phyloP scores from a whole-genome alignment of 2,113 vertebrate species.

The Rhinolophus ferrumequinum region DNA sequence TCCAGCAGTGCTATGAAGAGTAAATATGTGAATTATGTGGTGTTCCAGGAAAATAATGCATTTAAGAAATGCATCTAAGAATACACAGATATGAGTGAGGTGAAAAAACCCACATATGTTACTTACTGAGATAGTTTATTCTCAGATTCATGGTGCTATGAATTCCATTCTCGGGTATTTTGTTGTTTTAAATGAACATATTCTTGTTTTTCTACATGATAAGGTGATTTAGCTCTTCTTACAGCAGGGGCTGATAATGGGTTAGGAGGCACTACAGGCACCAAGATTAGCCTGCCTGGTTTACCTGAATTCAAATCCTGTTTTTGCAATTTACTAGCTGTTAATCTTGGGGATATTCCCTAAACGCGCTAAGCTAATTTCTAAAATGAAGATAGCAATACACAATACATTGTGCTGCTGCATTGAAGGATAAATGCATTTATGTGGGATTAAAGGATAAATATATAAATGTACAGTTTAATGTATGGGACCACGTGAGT shows the following conservation, averaged over 20 bases:
- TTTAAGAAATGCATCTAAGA: not conserved
- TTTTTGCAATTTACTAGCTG: not conserved
- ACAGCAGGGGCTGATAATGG: not conserved
- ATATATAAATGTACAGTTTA: not conserved
- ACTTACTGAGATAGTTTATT: not conserved
- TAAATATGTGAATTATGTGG: not conserved
- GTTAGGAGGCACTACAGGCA: not conserved
- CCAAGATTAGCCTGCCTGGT: not conserved
- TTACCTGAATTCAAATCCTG: constrained; percentile 17
- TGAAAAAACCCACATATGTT: not conserved
- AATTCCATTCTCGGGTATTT: not conserved
- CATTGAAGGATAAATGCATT: constrained; percentile 15
- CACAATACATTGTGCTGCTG: not conserved
- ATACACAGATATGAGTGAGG: not conserved
- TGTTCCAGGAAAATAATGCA: not conserved
- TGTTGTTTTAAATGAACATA: not conserved
- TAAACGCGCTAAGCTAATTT: constrained; percentile 45
- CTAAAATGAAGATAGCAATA: not conserved
- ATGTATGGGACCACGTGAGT: constrained; percentile 19
- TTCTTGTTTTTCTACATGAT: not conserved
- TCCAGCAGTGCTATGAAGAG: not conserved
- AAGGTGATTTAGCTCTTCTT: not conserved
- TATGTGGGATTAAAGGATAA: not conserved
- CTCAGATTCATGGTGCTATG: not conserved
- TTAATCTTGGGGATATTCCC: not conserved